phyloP scores from a whole-genome alignment of 1,140 invertebrate species.

The Drosophila pandora region DNA sequence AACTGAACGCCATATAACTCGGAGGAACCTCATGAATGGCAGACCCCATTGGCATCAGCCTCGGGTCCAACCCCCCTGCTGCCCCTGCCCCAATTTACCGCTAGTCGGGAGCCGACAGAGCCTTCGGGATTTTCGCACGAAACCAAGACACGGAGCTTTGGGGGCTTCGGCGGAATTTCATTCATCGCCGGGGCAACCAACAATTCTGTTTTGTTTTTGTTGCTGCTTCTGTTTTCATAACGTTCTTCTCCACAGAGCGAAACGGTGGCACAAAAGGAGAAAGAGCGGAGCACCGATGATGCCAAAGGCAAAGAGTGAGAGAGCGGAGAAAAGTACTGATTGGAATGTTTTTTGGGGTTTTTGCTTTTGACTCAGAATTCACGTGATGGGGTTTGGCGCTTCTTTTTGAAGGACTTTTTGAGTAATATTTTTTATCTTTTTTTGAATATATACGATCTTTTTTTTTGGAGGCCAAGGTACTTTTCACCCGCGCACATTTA shows the following conservation, averaged over 20 bases:
- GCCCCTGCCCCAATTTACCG: neutral
- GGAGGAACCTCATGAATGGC: slow-evolving; percentile 51
- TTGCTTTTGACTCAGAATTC: slow-evolving; percentile 54
- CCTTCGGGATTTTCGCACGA: slow-evolving; percentile 31
- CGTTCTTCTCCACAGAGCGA: slow-evolving; percentile 54
- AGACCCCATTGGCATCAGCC: slow-evolving; percentile 60
- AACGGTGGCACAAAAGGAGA: neutral
- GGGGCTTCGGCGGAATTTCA: slow-evolving; percentile 54
- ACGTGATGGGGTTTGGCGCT: slow-evolving; percentile 59
- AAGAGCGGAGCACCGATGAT: neutral
- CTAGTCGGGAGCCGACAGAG: slow-evolving; percentile 8
- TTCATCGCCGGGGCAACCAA: slow-evolving; percentile 50
- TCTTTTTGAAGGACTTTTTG: slow-evolving; percentile 57
- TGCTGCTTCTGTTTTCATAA: slow-evolving; percentile 79
- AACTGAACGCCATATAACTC: slow-evolving; percentile 39
- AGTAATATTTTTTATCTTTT: neutral
- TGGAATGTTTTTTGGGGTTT: slow-evolving; percentile 49
- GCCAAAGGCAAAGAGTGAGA: neutral
- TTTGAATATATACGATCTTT: slow-evolving; percentile 45
- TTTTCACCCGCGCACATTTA: too few species aligned
- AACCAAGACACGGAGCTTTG: slow-evolving; percentile 2
- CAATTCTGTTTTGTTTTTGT: slow-evolving; percentile 57
- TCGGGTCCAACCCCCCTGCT: neutral
- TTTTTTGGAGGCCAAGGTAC: slow-evolving; percentile 11
- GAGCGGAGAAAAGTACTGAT: slow-evolving; percentile 21